Base-by-base conservation (phyloP, 2,797 vertebrate species). In the Choloepus didactylus region DNA sequence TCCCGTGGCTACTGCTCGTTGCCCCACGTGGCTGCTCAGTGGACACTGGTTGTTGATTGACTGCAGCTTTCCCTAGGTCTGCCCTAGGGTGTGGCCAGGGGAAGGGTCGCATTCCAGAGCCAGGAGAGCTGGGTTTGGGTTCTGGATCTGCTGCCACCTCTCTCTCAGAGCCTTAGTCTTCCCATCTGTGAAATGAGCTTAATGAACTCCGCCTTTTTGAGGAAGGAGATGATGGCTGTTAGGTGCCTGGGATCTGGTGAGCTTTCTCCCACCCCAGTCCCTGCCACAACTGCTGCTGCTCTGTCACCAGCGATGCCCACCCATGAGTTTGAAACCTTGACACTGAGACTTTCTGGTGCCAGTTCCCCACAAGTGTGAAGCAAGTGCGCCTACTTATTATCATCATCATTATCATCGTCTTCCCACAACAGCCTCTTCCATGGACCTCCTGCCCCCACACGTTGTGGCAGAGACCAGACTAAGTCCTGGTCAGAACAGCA, bases 171-270 rank as follows among this genome's bases (percentile, higher is more conserved):
- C 46, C 73, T 81, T 62, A 6, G 64, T 90, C 35, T 85, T 27
- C n/a, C 64, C 21, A 35, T 66, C 69, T 93, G 59, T 60, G n/a
- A 79, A 92, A 54, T 38, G 38, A 44, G 67, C 29, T 79, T 35
- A 73, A 73, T n/a, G 83, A 72, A 66, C 66, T 14, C 54, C 8
- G 10, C 35, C 62, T 76, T 81, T 5, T 0, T 35, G 46, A 60
- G 35, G 44, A 16, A 56, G 35, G 19, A 69, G 60, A 29, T 10
- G 18, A 29, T 3, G 0, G 56, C 23, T 3, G 15, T 18, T 8
- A 46, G n/a, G 59, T 14, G 3, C 15, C 4, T 2, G 59, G 56
- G 54, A 9, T n/a, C 14, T 51, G 1, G 18, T 9, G 41, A 31
- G 19, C 21, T 75, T 44, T 51, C 12, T 3, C 49, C n/a, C 5